These are phyloP conservation scores for Onychomys torridus DNA, from an alignment of 2,797 vertebrate genomes.

Conservation along the genomic window DNA sequence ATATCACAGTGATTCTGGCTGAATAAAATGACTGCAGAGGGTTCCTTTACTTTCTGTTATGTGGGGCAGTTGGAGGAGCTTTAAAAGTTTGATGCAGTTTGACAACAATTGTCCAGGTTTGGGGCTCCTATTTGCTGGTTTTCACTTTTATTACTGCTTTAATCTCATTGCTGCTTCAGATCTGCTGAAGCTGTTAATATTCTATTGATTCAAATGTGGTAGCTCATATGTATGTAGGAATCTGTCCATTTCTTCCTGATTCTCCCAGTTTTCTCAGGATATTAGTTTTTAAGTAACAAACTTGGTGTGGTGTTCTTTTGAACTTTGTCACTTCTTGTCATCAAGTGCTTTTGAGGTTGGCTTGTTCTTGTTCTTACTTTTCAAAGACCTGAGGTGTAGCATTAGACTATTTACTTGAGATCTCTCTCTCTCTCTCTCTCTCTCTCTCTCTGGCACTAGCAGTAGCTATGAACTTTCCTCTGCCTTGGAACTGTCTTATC, in stretches of 20 bases:
- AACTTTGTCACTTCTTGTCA: not conserved
- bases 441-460: too few species aligned
- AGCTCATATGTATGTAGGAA: not conserved
- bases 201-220: not conserved
- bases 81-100: not conserved
- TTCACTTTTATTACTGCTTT: not conserved
- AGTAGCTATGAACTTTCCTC: not conserved
- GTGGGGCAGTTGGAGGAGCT: not conserved
- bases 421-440: too few species aligned
- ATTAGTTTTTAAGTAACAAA: not conserved
- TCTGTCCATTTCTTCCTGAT: not conserved
- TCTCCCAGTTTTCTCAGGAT: not conserved
- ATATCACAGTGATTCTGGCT: not conserved
- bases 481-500: not conserved
- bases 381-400: not conserved
- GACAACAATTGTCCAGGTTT: not conserved
- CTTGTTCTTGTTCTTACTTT: not conserved
- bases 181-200: not conserved
- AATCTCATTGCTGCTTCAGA: too few species aligned
- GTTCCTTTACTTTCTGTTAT: too few species aligned
- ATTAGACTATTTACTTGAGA: not conserved
- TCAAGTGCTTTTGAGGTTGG: not conserved
- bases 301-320: not conserved
- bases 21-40: not conserved
- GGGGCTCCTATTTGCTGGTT: not conserved